Evolutionary conservation across 2,888 invertebrate genomes (phyloP), one percentile per base, ranked within the genome.

Genomic region (Dynastes tityus): DNA sequence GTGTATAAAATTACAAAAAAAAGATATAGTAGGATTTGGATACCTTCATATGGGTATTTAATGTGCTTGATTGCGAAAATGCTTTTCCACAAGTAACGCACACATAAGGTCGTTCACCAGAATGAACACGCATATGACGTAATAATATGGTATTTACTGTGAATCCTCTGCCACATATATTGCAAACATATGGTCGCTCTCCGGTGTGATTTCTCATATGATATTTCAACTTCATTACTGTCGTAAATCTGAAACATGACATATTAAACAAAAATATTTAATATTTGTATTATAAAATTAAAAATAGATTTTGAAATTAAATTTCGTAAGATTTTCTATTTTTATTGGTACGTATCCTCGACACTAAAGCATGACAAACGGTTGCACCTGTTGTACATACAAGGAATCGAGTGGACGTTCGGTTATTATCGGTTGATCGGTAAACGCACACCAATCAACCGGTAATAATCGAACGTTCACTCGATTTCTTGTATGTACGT

Each of bases 161-260:
- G 80, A 89, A 89, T n/a, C 89, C 89, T 76, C 89, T 81, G 13
- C 88, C 88, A 79, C 89, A 89, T 9, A 89, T 86, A 9, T 85
- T 86, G 79, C 89, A 89, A 5, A 89, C 89, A 79, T 89, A 89
- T 1, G 89, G 89, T 1, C 89, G 84, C 83, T 89, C 89, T 4
- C 89, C 89, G 0, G 89, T 89, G 78, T 89, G 89, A 81, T 89
- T 89, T 8, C 89, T 84, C 89, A 89, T 89, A 82, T 89, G 89
- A 79, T 89, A 89, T 81, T 89, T 89, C 67, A 89, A 81, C 82
- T 89, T 89, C 89, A 89, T 89, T 8, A 89, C 87, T 9, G 89
- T 89, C 27, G 89, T 89, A 81, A 89, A 89, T 78, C 89, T 89
- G 79, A 65, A 85, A 84, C 32, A 80, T 3, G 8, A 5, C 8